Evolutionary conservation across 2,888 invertebrate genomes (phyloP), one percentile per base, ranked within the genome.

Genomic region (Homarus gammarus): DNA sequence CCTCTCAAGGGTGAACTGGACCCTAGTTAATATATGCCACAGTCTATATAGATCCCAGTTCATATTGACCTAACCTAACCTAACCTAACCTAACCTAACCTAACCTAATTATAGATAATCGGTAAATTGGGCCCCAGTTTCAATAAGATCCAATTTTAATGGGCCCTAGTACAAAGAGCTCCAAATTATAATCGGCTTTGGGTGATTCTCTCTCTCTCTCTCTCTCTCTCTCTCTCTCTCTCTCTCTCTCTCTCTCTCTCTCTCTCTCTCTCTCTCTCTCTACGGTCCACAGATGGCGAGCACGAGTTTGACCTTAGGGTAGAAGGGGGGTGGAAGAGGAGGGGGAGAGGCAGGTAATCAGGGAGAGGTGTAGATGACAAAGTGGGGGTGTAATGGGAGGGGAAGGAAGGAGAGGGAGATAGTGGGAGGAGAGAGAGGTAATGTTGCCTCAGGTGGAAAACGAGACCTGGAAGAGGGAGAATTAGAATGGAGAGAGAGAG

Each of bases 211-310:
- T 68, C 68, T 18, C 68, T n/a, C 68, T n/a, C 68, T n/a, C 68
- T n/a, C 6, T n/a, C 68, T 6, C 68, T n/a, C 68, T 68, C 68
- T n/a, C 6, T n/a, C 68, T 6, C 68, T n/a, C 68, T 68, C 68
- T n/a, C 6, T n/a, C 68, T n/a, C 18, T 68, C 27, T 68, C 68
- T 18, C 68, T n/a, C 68, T n/a, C 68, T n/a, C n/a, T n/a, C 18
- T 68, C 27, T 68, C 68, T 18, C 68, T n/a, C 68, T n/a, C 68
- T n/a, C 68, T n/a, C 6, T n/a, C 68, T 6, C 68, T n/a, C 68
- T 68, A 22, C 33, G 27, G 72, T 72, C 10, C 33, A 72, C 72
- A 72, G 27, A 72, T 31, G 72, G 5, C 33, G 72, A 33, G 27
- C 31, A 72, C 72, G 33, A 44, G 44, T 8, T 12, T 44, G 31